phyloP scores from a whole-genome alignment of 2,888 invertebrate genomes.

The Hyles lineata region DNA sequence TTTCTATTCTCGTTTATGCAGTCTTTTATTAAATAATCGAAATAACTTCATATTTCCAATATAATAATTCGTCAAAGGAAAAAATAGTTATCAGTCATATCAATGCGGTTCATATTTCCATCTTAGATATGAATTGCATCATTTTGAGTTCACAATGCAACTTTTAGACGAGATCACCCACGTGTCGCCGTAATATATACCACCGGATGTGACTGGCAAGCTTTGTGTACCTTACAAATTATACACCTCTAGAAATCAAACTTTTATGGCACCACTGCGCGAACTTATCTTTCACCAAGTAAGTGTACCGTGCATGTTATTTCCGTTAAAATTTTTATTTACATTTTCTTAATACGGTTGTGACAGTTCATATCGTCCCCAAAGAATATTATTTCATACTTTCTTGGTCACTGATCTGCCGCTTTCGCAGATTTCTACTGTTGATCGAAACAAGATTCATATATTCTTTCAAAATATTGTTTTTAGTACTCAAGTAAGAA shows the following conservation, averaged over 20 bases:
- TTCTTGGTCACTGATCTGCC: background rate
- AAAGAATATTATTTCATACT: slow-evolving; percentile 9
- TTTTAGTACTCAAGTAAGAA: too few relatives aligned
- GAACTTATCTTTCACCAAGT: slow-evolving; percentile 9
- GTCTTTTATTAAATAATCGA: too few relatives aligned
- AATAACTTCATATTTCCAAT: too few relatives aligned
- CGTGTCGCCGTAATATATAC: background rate
- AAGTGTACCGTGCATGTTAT: slow-evolving; percentile 8
- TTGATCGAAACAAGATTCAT: background rate
- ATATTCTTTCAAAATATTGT: too few relatives aligned
- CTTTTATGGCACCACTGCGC: background rate
- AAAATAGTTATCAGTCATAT: too few relatives aligned
- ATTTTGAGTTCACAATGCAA: background rate
- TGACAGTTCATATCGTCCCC: background rate
- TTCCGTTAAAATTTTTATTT: background rate
- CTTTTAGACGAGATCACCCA: slow-evolving; percentile 14
- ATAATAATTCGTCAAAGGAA: too few relatives aligned
- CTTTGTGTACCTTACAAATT: background rate
- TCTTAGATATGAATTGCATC: background rate
- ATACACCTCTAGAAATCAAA: slow-evolving; percentile 2
- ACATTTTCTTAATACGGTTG: slow-evolving; percentile 2
- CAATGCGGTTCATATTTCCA: background rate
- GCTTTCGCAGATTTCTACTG: background rate
- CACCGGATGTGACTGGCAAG: slow-evolving; percentile 1
- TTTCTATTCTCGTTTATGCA: too few relatives aligned